Evolutionary conservation across 2,113 vertebrate genomes (phyloP).

Genomic region (Crotalus helleri): DNA sequence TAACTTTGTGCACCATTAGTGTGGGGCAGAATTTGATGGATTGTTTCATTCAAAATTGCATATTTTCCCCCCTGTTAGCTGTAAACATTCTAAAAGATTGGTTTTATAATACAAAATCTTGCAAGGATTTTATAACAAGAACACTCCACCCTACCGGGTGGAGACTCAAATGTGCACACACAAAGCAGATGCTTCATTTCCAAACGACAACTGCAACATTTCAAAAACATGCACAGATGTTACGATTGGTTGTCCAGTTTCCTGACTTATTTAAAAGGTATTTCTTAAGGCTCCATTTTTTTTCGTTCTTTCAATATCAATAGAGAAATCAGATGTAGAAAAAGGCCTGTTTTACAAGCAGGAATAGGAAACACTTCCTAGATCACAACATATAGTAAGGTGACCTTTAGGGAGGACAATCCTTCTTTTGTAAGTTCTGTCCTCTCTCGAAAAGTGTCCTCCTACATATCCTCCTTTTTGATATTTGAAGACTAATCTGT

Average conservation of each 20-base stretch:
- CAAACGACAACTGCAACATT: conserved; percentile 1
- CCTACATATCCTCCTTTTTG: too few relatives aligned
- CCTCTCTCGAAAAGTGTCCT: too few relatives aligned
- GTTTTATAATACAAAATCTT: not conserved
- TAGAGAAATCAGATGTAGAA: not conserved
- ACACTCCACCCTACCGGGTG: too few relatives aligned
- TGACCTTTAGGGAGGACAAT: too few relatives aligned
- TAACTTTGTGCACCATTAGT: not conserved
- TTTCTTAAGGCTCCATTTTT: not conserved
- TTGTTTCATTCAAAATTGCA: not conserved
- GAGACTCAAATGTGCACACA: not conserved
- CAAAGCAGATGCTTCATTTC: not conserved
- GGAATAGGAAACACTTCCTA: not conserved
- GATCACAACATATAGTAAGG: not conserved
- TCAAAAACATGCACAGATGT: conserved; percentile 2
- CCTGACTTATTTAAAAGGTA: conserved; percentile 21
- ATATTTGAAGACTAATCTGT: too few relatives aligned
- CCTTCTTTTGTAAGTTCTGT: too few relatives aligned
- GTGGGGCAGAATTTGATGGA: not conserved
- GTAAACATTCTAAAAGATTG: not conserved
- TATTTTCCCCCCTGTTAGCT: not conserved
- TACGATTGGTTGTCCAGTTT: conserved; percentile 1
- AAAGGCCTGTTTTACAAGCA: conserved; percentile 16
- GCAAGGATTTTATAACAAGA: not conserved
- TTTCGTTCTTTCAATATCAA: not conserved